These are phyloP conservation scores for Trachops cirrhosus DNA, from an alignment of 2,797 vertebrate species.

Conservation along the genomic window DNA sequence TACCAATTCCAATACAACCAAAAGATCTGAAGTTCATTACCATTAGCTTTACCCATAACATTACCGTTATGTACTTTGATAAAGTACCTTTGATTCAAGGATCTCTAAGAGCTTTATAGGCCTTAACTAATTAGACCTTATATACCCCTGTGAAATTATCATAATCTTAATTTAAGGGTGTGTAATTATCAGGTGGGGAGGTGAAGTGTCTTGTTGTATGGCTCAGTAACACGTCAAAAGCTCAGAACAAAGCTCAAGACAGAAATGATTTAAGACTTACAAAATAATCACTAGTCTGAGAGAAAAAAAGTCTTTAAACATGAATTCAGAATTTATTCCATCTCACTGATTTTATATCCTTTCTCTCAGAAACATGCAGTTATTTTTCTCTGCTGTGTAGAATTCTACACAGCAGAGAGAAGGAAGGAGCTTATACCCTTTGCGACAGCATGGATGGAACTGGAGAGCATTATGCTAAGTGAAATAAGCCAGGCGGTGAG, in stretches of 20 bases:
- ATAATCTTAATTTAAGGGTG: slow-evolving; percentile 52
- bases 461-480: too few species aligned
- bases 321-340: slow-evolving; percentile 44
- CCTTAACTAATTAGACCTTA: slow-evolving; percentile 42
- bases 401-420: too few species aligned
- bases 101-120: slow-evolving; percentile 37
- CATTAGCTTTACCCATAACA: slow-evolving; percentile 33
- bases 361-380: background rate
- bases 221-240: slow-evolving; percentile 47
- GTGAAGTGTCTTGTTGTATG: slow-evolving; percentile 18
- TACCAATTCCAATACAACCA: slow-evolving; percentile 28
- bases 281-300: slow-evolving; percentile 1
- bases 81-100: slow-evolving; percentile 54
- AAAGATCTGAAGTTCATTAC: slow-evolving; percentile 36
- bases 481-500: too few species aligned
- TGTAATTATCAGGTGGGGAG: slow-evolving; percentile 46
- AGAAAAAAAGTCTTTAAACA: slow-evolving; percentile 54
- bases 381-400: background rate
- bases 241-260: slow-evolving; percentile 27
- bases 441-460: too few species aligned
- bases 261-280: slow-evolving; percentile 45
- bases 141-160: slow-evolving; percentile 37
- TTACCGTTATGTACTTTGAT: slow-evolving; percentile 25
- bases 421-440: too few species aligned
- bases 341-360: slow-evolving; percentile 36